A percentile compares a stretch with the other conserved stretches of the same genome.
Evolutionary conservation across 2,888 invertebrate genomes (phyloP).

Genomic region (Allacma fusca): DNA sequence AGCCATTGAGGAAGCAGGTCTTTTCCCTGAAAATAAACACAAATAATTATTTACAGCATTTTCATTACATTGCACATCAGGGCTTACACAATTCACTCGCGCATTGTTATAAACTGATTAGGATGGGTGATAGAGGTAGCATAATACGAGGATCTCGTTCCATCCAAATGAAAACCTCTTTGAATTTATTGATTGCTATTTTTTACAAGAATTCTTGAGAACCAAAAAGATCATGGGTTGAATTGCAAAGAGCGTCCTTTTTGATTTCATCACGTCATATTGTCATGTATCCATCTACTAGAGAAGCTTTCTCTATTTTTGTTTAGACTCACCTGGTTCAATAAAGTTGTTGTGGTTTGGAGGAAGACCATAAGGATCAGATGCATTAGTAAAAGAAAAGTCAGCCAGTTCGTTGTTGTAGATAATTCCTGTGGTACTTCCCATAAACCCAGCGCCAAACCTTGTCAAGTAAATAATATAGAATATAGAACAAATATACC

Average conservation of each 20-base stretch:
- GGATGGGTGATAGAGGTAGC: no score
- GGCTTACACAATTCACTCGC: not conserved
- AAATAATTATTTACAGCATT: not conserved
- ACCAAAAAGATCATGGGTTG: no score
- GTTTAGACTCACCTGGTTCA: slow-evolving; percentile 63
- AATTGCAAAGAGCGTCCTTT: no score
- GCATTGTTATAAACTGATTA: no score
- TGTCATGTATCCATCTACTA: no score
- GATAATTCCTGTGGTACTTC: slow-evolving; percentile 66
- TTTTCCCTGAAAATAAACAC: slow-evolving; percentile 63
- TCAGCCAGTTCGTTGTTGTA: slow-evolving; percentile 71
- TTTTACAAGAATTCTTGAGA: no score
- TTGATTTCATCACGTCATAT: no score
- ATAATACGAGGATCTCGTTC: no score
- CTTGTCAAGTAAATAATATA: slow-evolving; percentile 38
- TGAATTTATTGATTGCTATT: no score
- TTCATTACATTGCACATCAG: not conserved
- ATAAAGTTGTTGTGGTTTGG: slow-evolving; percentile 68
- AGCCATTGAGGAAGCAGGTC: slow-evolving; percentile 69
- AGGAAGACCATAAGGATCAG: slow-evolving; percentile 63
- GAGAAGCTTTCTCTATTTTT: no score
- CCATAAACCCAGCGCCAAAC: slow-evolving; percentile 61
- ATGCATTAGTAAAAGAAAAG: slow-evolving; percentile 66
- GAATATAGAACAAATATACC: not conserved
- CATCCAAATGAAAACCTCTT: no score